Percentiles rank a stretch among this genome's conserved stretches.
Conservation (phyloP, 2,888 invertebrate species). For the Agyllia agylla region DNA sequence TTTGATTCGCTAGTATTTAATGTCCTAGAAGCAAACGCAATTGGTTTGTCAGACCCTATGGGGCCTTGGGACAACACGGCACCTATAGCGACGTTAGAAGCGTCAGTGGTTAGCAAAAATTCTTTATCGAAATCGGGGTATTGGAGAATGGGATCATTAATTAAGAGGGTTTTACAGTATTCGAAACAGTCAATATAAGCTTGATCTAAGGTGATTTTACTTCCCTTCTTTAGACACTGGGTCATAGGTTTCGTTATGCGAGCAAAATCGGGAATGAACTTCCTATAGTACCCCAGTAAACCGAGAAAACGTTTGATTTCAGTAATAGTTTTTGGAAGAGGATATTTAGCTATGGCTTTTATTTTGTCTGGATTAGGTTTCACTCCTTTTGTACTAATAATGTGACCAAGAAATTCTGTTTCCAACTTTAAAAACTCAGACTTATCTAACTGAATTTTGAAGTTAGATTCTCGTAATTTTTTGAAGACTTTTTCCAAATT, state of each 20-base stretch:
- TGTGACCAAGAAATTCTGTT: slow-evolving; percentile 53
- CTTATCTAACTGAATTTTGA: slow-evolving; percentile 77
- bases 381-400: slow-evolving; percentile 38
- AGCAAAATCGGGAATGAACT: slow-evolving; percentile 4
- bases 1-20: not conserved
- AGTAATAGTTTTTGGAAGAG: not conserved
- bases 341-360: not conserved
- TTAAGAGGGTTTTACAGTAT: not conserved
- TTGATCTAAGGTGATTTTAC: not conserved
- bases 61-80: not conserved
- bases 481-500: slow-evolving; percentile 76
- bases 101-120: not conserved
- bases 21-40: not conserved
- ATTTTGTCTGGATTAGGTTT: slow-evolving; percentile 39
- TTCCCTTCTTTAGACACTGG: not conserved
- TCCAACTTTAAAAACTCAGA: slow-evolving; percentile 75
- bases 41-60: not conserved
- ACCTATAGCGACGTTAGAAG: not conserved
- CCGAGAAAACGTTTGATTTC: slow-evolving; percentile 6
- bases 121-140: not conserved
- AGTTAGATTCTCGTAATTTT: slow-evolving; percentile 66
- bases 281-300: not conserved
- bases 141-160: slow-evolving; percentile 2
- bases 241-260: slow-evolving; percentile 1
- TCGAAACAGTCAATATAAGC: not conserved